phyloP scores from a whole-genome alignment of 2,797 vertebrate species.

The Tokudaia tokunoshimensis region DNA sequence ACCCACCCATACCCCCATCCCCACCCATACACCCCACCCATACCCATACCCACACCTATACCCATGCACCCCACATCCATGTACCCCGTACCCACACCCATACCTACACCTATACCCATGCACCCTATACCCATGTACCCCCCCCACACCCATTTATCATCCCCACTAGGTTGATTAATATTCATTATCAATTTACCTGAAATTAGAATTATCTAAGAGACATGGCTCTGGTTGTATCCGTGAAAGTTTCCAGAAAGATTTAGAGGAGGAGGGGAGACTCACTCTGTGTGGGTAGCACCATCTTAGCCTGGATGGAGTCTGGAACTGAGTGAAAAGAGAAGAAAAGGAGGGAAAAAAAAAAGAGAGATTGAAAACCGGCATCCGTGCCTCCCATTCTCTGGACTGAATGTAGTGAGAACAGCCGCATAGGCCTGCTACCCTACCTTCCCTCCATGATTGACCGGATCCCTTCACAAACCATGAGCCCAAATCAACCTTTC shows the following conservation, averaged over 20 bases:
- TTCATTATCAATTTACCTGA: neutral
- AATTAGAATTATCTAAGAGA: neutral
- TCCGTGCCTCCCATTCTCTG: neutral
- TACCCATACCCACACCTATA: neutral
- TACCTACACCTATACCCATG: fast-evolving
- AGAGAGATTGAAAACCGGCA: neutral
- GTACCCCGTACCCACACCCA: neutral
- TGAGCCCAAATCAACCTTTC: neutral
- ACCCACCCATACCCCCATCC: neutral
- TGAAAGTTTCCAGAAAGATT: neutral
- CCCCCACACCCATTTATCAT: too few relatives aligned
- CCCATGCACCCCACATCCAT: too few relatives aligned
- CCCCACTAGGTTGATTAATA: neutral
- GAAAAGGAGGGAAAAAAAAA: neutral
- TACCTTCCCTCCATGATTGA: neutral
- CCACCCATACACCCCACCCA: neutral
- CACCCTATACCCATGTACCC: neutral
- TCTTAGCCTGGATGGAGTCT: neutral
- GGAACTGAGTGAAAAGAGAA: neutral
- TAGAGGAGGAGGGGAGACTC: neutral
- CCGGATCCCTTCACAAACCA: neutral
- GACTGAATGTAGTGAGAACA: neutral
- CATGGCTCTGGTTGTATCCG: neutral
- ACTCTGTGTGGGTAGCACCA: too few relatives aligned
- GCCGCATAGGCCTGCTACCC: too few relatives aligned